phyloP scores from a whole-genome alignment of 2,797 vertebrate genomes.

The Coracias cyanogaster region DNA sequence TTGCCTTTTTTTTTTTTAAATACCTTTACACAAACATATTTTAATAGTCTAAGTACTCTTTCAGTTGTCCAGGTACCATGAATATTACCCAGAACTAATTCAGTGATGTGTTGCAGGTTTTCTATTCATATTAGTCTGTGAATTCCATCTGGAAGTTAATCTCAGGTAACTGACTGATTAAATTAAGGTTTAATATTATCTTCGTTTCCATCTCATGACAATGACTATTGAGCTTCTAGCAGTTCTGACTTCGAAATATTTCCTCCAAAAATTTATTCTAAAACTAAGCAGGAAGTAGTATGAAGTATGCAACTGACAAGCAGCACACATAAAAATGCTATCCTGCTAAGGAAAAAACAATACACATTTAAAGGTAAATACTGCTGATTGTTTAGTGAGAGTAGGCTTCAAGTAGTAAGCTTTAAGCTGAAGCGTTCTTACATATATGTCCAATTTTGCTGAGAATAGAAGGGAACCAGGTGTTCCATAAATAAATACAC shows the following conservation, averaged over 20 bases:
- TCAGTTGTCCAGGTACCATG: not conserved
- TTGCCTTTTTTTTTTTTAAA: not conserved
- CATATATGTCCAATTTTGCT: not conserved
- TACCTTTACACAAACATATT: not conserved
- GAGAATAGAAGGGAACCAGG: not conserved
- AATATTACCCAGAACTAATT: not conserved
- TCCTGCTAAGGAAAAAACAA: not conserved
- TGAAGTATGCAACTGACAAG: not conserved
- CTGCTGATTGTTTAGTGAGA: not conserved
- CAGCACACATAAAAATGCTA: not conserved
- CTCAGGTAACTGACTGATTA: not conserved
- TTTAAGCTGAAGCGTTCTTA: not conserved
- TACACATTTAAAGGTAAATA: not conserved
- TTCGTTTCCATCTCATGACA: not conserved
- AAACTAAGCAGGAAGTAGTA: not conserved
- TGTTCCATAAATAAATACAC: conserved; percentile 22
- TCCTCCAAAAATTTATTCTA: not conserved
- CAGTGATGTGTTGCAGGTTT: not conserved
- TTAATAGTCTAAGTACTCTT: not conserved
- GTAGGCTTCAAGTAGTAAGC: not conserved
- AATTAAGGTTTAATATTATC: not conserved
- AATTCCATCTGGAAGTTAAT: not conserved
- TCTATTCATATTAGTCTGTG: not conserved
- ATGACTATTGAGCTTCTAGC: not conserved
- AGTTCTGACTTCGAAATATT: not conserved